phyloP scores from a whole-genome alignment of 1,140 invertebrate species.

The Ips nitidus region DNA sequence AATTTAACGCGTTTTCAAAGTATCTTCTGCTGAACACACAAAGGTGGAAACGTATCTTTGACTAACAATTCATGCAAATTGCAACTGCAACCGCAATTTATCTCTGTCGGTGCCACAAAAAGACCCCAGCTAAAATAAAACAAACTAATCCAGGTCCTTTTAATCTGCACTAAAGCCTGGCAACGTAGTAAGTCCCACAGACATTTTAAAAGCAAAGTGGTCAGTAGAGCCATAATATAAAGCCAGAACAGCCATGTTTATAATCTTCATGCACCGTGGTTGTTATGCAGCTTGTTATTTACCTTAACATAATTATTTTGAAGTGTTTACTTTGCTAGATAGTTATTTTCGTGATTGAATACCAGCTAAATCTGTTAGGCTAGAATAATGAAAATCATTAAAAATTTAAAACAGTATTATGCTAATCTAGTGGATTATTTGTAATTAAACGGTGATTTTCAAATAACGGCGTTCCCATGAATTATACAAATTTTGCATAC shows the following conservation, averaged over 20 bases:
- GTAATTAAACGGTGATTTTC: too few relatives aligned
- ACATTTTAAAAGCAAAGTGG: conserved; percentile 14
- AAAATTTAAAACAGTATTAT: too few relatives aligned
- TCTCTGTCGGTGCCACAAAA: conserved; percentile 8
- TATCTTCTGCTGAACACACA: not conserved
- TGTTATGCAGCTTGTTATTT: not conserved
- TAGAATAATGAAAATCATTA: too few relatives aligned
- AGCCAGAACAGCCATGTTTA: not conserved
- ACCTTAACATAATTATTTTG: not conserved
- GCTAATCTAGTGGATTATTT: too few relatives aligned
- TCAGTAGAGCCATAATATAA: not conserved
- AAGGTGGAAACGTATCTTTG: conserved; percentile 7
- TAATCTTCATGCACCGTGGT: not conserved
- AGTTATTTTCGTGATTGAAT: too few relatives aligned
- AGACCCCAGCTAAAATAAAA: conserved; percentile 3
- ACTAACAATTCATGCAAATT: conserved; percentile 15
- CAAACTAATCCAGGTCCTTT: conserved; percentile 5
- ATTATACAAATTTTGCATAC: too few relatives aligned
- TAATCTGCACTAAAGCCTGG: conserved; percentile 5
- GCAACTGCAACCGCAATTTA: conserved; percentile 6
- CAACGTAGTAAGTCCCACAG: conserved; percentile 1
- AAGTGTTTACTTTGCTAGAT: too few relatives aligned
- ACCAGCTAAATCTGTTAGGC: too few relatives aligned
- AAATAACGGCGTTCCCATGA: too few relatives aligned
- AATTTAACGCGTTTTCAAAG: not conserved